These are phyloP conservation scores for Darwinula stevensoni DNA, from an alignment of 2,888 invertebrate genomes.

Conservation along the genomic window DNA sequence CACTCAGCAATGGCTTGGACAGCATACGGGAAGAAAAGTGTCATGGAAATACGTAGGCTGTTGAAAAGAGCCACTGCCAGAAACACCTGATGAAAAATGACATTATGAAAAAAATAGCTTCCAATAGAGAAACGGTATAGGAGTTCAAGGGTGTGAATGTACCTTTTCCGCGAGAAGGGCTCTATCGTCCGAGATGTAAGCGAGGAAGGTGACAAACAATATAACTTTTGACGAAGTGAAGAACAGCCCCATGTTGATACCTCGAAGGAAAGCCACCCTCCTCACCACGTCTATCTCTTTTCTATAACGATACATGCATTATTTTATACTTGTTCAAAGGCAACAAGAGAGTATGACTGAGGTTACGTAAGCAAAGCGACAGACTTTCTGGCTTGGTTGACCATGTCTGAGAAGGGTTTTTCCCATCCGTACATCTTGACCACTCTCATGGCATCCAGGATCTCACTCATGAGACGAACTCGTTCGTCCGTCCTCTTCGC, in stretches of 20 bases:
- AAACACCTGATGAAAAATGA: too few species aligned
- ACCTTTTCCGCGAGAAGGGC: constrained; percentile 36
- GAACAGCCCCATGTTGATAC: constrained; percentile 32
- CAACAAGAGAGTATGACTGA: background rate
- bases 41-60: constrained; percentile 50
- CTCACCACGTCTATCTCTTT: constrained; percentile 35
- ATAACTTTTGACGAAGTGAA: constrained; percentile 44
- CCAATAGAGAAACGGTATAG: too few species aligned
- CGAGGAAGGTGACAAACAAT: constrained; percentile 44
- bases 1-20: constrained; percentile 52
- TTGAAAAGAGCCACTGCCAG: constrained; percentile 71
- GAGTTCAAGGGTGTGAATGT: too few species aligned
- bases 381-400: constrained; percentile 37
- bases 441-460: constrained; percentile 71
- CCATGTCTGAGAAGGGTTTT: constrained; percentile 54
- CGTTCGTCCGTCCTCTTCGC: constrained; percentile 63
- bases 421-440: constrained; percentile 96
- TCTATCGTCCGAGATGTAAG: constrained; percentile 34
- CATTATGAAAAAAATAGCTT: too few species aligned
- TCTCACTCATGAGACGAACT: constrained; percentile 76
- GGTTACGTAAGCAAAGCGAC: too few species aligned
- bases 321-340: constrained; percentile 3
- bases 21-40: constrained; percentile 48
- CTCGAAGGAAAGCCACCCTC: constrained; percentile 28
- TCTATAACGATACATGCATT: constrained; percentile 17